phyloP scores from a whole-genome alignment of 2,113 vertebrate genomes.

The Leuciscus idus region DNA sequence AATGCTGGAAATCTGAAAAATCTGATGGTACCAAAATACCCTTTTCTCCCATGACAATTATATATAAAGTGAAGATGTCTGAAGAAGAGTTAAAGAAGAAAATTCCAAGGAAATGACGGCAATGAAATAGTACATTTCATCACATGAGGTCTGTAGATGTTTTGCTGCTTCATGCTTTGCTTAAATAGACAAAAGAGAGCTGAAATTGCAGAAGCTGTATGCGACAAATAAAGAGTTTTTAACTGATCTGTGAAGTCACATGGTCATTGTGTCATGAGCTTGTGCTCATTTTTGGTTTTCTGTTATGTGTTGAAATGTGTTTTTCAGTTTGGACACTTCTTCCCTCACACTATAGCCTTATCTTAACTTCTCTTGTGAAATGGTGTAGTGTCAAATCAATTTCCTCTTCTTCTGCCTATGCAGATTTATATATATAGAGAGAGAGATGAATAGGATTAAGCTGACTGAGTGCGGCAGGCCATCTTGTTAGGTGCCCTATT shows the following conservation, averaged over 20 bases:
- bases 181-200: conserved; percentile 59
- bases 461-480: conserved; percentile 2
- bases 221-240: conserved; percentile 76
- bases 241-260: conserved; percentile 68
- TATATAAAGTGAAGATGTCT: conserved; percentile 4
- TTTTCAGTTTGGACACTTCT: conserved; percentile 9
- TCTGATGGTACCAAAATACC: neutral
- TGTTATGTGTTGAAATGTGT: neutral
- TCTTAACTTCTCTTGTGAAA: conserved; percentile 4
- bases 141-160: conserved; percentile 61
- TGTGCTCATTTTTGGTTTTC: neutral
- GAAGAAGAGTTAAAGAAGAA: conserved; percentile 8
- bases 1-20: conserved; percentile 2
- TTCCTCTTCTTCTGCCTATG: neutral
- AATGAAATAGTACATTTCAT: conserved; percentile 29
- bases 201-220: conserved; percentile 59
- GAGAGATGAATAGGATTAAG: conserved; percentile 57
- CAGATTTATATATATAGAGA: neutral
- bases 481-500: conserved; percentile 22
- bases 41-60: neutral
- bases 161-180: conserved; percentile 65
- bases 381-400: neutral
- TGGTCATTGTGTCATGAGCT: conserved; percentile 61
- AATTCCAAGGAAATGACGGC: neutral
- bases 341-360: neutral